Evolutionary conservation across 2,888 invertebrate genomes (phyloP).

Genomic region (Habrosyne pyritoides): DNA sequence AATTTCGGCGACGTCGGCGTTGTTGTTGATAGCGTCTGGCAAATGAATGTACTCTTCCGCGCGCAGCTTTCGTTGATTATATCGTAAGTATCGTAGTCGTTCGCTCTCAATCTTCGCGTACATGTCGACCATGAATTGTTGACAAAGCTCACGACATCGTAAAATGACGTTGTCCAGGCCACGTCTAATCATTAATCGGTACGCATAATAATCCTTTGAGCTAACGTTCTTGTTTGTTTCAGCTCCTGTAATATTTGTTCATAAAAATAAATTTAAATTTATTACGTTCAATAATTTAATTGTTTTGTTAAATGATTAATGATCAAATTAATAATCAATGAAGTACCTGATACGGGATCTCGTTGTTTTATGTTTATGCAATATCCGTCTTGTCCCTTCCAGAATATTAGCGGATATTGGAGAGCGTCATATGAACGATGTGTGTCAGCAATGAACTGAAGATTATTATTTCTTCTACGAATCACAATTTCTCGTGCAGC

Average conservation of each 20-base stretch:
- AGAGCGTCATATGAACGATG: slow-evolving; percentile 51
- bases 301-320: neutral
- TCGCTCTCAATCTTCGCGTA: too few species aligned
- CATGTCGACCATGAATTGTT: slow-evolving; percentile 19
- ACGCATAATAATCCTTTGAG: slow-evolving; percentile 26
- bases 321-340: too few species aligned
- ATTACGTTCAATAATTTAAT: too few species aligned
- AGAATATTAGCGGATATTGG: too few species aligned
- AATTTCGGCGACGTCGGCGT: neutral
- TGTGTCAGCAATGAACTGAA: too few species aligned
- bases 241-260: too few species aligned
- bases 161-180: slow-evolving; percentile 15
- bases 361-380: slow-evolving; percentile 27
- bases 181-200: slow-evolving; percentile 19
- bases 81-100: slow-evolving; percentile 15
- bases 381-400: too few species aligned
- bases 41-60: neutral
- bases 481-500: slow-evolving; percentile 45
- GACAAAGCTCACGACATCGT: slow-evolving; percentile 15
- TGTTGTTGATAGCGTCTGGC: neutral
- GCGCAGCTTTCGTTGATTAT: too few species aligned
- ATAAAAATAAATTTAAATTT: too few species aligned
- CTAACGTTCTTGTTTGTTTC: slow-evolving; percentile 20
- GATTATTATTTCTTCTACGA: slow-evolving; percentile 35
- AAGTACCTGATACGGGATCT: slow-evolving; percentile 27